Conservation (phyloP, 2,113 vertebrate genomes). For the Naja naja region DNA sequence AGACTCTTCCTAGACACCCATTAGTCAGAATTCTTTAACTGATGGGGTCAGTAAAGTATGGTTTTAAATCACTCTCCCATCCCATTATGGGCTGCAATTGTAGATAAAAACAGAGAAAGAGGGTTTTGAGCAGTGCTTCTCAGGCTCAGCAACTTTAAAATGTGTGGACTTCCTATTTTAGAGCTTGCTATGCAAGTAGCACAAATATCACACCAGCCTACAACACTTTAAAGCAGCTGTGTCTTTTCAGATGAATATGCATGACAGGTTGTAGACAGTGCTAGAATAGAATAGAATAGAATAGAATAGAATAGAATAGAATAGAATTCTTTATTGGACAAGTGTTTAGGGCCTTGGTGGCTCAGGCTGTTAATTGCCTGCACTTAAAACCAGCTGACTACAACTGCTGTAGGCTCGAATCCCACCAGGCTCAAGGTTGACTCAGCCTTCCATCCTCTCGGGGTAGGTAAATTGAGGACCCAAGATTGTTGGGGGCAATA, state of each 20-base stretch:
- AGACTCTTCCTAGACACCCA: too few relatives aligned
- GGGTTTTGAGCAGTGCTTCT: background rate
- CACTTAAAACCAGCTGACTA: too few relatives aligned
- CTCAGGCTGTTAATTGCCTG: too few relatives aligned
- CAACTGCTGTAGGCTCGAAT: too few relatives aligned
- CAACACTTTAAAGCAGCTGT: background rate
- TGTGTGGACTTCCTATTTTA: background rate
- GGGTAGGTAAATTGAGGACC: too few relatives aligned
- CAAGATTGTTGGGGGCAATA: too few relatives aligned
- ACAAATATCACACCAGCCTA: background rate
- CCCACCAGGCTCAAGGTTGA: too few relatives aligned
- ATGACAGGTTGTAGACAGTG: background rate
- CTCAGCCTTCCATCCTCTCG: too few relatives aligned
- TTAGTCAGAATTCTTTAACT: too few relatives aligned
- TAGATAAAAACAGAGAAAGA: background rate
- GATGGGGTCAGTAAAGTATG: background rate
- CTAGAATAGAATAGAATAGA: background rate
- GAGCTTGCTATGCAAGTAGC: background rate
- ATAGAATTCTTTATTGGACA: too few relatives aligned
- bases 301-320: too few relatives aligned
- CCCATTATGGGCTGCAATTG: background rate
- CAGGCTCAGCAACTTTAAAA: background rate
- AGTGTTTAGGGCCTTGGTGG: too few relatives aligned
- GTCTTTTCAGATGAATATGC: background rate
- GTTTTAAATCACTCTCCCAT: background rate